A percentile compares a stretch with the other conserved stretches of the same genome.
These are phyloP conservation scores for Dreissena polymorpha DNA, from an alignment of 1,140 invertebrate genomes.

Conservation along the genomic window DNA sequence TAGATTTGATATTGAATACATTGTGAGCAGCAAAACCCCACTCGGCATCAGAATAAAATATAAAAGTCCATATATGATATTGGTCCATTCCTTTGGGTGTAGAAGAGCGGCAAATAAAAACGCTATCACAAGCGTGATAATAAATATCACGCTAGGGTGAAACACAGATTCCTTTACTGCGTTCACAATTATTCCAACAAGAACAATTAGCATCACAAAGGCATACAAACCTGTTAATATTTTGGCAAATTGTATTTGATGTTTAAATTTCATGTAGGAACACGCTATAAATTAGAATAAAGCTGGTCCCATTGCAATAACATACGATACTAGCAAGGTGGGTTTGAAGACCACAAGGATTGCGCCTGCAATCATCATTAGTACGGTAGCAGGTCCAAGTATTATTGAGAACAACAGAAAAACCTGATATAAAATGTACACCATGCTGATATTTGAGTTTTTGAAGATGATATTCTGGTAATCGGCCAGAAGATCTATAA, in stretches of 20 bases:
- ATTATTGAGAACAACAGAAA: conserved; percentile 54
- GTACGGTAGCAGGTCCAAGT: conserved; percentile 84
- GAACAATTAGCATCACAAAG: conserved; percentile 77
- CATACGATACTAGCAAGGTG: conserved; percentile 72
- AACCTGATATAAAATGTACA: conserved; percentile 96
- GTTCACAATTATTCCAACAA: conserved; percentile 73
- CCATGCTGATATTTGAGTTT: conserved; percentile 97
- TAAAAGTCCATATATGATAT: conserved; percentile 71
- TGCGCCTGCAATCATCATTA: conserved; percentile 80
- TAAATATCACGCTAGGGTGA: conserved; percentile 72
- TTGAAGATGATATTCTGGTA: conserved; percentile 89
- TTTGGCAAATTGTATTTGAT: conserved; percentile 78
- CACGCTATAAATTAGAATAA: conserved; percentile 81
- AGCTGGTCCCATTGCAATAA: conserved; percentile 81
- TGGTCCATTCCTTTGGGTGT: conserved; percentile 74
- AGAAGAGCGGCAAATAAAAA: conserved; percentile 72
- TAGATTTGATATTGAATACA: conserved; percentile 76
- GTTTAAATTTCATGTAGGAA: conserved; percentile 78
- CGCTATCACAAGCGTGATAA: conserved; percentile 65
- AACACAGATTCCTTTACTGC: conserved; percentile 62
- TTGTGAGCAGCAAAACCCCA: conserved; percentile 75
- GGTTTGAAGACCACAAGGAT: conserved; percentile 82
- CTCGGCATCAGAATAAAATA: conserved; percentile 77
- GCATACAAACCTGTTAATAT: conserved; percentile 74
- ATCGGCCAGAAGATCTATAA: conserved; percentile 82